Evolutionary conservation across 2,888 invertebrate species (phyloP), one percentile per base, ranked within the genome.

Genomic region (Synergus itoensis): DNA sequence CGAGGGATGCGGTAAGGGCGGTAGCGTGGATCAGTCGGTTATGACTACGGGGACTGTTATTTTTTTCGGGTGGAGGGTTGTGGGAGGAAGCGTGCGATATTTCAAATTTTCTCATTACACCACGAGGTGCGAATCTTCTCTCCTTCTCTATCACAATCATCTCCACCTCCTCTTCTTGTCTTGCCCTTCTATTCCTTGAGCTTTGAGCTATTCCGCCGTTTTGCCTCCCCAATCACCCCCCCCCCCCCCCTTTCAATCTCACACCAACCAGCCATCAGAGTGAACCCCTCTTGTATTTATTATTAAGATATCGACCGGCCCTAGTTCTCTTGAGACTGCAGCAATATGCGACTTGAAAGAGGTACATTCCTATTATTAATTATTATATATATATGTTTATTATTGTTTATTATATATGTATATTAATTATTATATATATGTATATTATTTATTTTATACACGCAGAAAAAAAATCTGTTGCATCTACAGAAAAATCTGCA

Each of bases 101-200:
- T 92, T 91, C 91, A 92, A 92, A 91, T 92, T 92, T 92, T 92
- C 91, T 92, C 91, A 92, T 92, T 92, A 92, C 89, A 90, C 89
- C 88, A 86, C 86, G 91, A 91, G 91, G 91, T 90, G 92, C 90
- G 92, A 92, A 92, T 91, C 88, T 91, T 91, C 76, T 82, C 82
- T 65, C 79, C 73, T 75, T 67, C 80, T 81, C 73, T 53, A 73
- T 53, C 36, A 48, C 73, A 73, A 73, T 73, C 73, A 73, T 53
- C 77, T 77, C 64, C 77, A 77, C 78, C 83, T 81, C 78, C 65
- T 41, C 83, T 64, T 78, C 76, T 78, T 60, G 78, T 79, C 77
- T 79, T 73, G 73, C 53, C 73, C 73, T 73, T 73, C 53, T 73
- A 48, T 73, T 53, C 36, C 48, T 53, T 53, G 12, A 73, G 48